Evolutionary conservation across 1,140 invertebrate species (phyloP).

Genomic region (Drosophila repleta): DNA sequence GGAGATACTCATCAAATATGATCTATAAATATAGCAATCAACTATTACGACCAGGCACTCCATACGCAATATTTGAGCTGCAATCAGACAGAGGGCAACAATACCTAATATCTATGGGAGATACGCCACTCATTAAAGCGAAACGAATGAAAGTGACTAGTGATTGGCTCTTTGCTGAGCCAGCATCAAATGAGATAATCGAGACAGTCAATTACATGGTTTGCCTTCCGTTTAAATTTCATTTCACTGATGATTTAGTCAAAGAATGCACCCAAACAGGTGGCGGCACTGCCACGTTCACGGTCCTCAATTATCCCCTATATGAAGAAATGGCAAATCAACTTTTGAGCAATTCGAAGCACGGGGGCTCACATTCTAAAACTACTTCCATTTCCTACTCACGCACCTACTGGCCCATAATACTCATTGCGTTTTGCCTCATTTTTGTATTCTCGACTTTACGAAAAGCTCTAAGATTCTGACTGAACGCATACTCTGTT

Average conservation of each 20-base stretch:
- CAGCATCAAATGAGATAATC: background rate
- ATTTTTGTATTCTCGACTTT: too few species aligned
- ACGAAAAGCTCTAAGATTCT: too few species aligned
- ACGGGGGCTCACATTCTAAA: too few species aligned
- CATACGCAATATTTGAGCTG: background rate
- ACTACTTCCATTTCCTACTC: too few species aligned
- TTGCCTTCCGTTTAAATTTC: background rate
- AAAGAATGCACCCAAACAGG: background rate
- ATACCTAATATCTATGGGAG: background rate
- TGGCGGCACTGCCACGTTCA: background rate
- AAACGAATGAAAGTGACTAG: background rate
- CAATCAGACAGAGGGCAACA: background rate
- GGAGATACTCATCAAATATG: background rate
- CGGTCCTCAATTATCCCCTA: background rate
- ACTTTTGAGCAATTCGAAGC: too few species aligned
- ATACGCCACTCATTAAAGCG: background rate
- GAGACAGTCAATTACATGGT: background rate
- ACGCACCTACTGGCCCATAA: too few species aligned
- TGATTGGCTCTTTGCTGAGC: too few species aligned
- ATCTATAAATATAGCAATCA: background rate
- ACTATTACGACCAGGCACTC: background rate
- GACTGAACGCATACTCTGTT: too few species aligned
- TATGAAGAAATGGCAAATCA: background rate
- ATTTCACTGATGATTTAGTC: background rate
- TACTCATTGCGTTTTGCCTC: too few species aligned